phyloP scores from a whole-genome alignment of 2,797 vertebrate species.

The Sebastiscus albofasciatus region DNA sequence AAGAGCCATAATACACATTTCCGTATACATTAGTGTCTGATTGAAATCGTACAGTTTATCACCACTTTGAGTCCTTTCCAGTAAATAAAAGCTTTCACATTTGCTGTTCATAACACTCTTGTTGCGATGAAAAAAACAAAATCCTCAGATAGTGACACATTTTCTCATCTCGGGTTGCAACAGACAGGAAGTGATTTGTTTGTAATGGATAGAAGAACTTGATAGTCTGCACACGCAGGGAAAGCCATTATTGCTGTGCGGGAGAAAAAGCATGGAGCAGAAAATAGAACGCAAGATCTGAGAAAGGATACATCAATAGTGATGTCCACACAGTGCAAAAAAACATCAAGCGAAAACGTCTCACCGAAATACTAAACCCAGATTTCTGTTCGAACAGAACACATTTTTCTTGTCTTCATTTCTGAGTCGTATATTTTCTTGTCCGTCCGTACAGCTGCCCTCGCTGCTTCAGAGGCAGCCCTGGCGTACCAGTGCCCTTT shows the following conservation, averaged over 20 bases:
- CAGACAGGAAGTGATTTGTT: slow-evolving; percentile 21
- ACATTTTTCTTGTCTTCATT: background rate
- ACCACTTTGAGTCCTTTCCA: background rate
- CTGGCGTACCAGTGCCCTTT: slow-evolving; percentile 33
- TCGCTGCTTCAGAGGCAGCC: background rate
- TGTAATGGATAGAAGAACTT: slow-evolving; percentile 18
- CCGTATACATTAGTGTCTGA: background rate
- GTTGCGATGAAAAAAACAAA: background rate
- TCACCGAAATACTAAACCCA: background rate
- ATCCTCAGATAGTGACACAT: slow-evolving; percentile 12
- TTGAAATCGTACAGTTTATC: background rate
- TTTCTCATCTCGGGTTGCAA: slow-evolving; percentile 21
- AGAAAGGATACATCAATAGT: background rate
- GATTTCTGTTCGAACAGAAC: slow-evolving; percentile 3
- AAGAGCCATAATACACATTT: background rate
- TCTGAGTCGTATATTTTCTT: background rate
- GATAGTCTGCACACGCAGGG: background rate
- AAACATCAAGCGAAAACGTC: background rate
- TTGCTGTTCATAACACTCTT: background rate
- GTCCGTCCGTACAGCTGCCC: slow-evolving; percentile 23
- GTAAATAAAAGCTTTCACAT: slow-evolving; percentile 16
- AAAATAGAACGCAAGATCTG: background rate
- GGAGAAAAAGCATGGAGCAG: background rate
- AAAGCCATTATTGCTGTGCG: slow-evolving; percentile 5
- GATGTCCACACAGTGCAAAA: background rate